These are phyloP conservation scores for Lapara coniferarum DNA, from an alignment of 2,888 invertebrate species.

Conservation along the genomic window DNA sequence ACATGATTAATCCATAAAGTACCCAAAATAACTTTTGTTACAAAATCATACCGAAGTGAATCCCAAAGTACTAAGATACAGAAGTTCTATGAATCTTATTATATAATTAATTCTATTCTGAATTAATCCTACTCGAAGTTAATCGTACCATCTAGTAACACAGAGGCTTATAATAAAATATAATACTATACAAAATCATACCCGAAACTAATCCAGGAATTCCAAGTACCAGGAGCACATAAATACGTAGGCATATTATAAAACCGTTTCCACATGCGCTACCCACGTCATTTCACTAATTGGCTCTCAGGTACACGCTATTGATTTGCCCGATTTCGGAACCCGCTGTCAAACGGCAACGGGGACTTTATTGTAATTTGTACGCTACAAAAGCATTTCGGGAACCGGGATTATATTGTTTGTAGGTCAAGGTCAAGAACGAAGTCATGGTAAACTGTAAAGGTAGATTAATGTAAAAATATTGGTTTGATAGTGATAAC, in stretches of 20 bases:
- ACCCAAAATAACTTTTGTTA: too few species aligned
- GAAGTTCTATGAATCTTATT: too few species aligned
- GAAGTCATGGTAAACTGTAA: not conserved
- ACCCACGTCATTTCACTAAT: conserved; percentile 9
- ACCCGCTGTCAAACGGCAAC: not conserved
- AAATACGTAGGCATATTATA: not conserved
- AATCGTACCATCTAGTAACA: too few species aligned
- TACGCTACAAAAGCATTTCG: not conserved
- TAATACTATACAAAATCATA: not conserved
- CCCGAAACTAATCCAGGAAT: not conserved
- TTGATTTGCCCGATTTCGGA: not conserved
- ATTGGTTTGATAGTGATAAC: too few species aligned
- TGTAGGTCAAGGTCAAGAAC: not conserved
- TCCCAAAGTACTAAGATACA: too few species aligned
- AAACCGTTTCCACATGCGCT: not conserved
- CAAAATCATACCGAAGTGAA: too few species aligned
- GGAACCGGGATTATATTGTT: not conserved
- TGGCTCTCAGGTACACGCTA: conserved; percentile 6
- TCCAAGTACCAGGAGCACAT: not conserved
- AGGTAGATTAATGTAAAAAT: too few species aligned
- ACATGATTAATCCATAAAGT: too few species aligned
- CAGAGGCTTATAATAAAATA: too few species aligned
- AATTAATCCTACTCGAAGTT: too few species aligned
- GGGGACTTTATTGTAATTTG: not conserved
- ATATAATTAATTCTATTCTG: too few species aligned